Evolutionary conservation across 2,113 vertebrate genomes (phyloP), one percentile per base, ranked within the genome.

Genomic region (Noturus placidus): DNA sequence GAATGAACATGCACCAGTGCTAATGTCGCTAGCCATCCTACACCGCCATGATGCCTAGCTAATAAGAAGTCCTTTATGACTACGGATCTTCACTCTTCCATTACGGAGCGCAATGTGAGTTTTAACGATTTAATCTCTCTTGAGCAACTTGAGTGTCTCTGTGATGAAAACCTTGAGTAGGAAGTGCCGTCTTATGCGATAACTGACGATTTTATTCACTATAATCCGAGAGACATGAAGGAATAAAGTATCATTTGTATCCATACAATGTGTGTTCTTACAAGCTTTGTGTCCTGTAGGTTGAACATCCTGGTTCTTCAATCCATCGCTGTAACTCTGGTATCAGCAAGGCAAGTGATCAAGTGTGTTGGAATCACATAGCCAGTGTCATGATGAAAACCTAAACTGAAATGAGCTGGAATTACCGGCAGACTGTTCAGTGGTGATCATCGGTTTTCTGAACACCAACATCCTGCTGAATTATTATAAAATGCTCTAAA

Each of bases 141-240:
- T 25, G 2, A 27, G 7, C 8, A 46, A 20, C 5, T 3, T 50
- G 1, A n/a, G 0, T 3, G 56, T 91, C 50, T 90, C 93, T 35
- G 27, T 96, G 97, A 98, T 96, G 97, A 98, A 93, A 96, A 89
- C 91, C 90, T 92, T 90, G 94, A 96, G 94, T 98, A 97, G 97
- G 97, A 98, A 98, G 97, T 97, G 97, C 97, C 96, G 94, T 97
- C 97, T 94, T 96, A 98, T 96, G 94, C 96, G 96, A 97, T 67
- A 98, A 96, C 96, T 97, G 97, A 97, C 94, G 96, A 97, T 93
- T 90, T 93, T 91, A 89, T 82, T 70, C n/a, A 42, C 61, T 61
- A 33, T 65, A 3, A 69, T 82, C 88, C 86, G 88, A 89, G 63
- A 93, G 93, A 91, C 87, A 87, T 89, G 88, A 87, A 20, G 15